Base-by-base conservation (phyloP, 2,797 vertebrate species). In the Gallirallus australis region DNA sequence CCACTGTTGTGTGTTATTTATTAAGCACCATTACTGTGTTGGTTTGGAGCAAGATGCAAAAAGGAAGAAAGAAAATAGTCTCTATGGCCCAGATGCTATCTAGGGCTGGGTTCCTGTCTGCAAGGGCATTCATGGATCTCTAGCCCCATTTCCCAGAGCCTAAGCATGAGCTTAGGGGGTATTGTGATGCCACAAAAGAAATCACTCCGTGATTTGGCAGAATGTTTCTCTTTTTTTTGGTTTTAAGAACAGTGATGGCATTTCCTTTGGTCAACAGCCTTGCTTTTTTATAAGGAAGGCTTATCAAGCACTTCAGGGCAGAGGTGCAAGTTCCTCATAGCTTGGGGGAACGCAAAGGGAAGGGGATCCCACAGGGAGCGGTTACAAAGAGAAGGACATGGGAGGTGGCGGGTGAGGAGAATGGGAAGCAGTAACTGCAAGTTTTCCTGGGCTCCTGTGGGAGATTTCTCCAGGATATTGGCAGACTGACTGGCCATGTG, bases 121-220 rank as follows among this genome's bases (percentile, higher is more conserved):
- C 0, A 1, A 47, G 33, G 50, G 27, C 4, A 1, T 47, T 66
- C 0, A 0, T 33, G 59, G 53, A 7, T 53, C 65, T 71, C 17
- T 25, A 31, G 5, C 59, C 48, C 25, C 7, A 75, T 39, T 47
- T 54, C 37, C 63, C 50, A 30, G n/a, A 78, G 24, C 48, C 57
- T 35, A 3, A 42, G 69, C 5, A 2, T 64, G 66, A 61, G 59
- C 20, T 79, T 5, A 6, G 3, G 53, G 52, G 28, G 1, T 4
- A 2, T 7, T 28, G 59, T 0, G 9, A 35, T 28, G 35, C 56
- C 20, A 2, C 3, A 57, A 39, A 57, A 16, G 17, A 48, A 68
- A 31, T 11, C 10, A 17, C 23, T 28, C 19, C 1, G 1, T 9
- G 28, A 30, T 14, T 66, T 59, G 76, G 52, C 39, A 60, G 48